A percentile compares a stretch with the other conserved stretches of the same genome.
These are phyloP conservation scores for Lindbergichthys nudifrons DNA, from an alignment of 2,797 vertebrate genomes.

Conservation along the genomic window DNA sequence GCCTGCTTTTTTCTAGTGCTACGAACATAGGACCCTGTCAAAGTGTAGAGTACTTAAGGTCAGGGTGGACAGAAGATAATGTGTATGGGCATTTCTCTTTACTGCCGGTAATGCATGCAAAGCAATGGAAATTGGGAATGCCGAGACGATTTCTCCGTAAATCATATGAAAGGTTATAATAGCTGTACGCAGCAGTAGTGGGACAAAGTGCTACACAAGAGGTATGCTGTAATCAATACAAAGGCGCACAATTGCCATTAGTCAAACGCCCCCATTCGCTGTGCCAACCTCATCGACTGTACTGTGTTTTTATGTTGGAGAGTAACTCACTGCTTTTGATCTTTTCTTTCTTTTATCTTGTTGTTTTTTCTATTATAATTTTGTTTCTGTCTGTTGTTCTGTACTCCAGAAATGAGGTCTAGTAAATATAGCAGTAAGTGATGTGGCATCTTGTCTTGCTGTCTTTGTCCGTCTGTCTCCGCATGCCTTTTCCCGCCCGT, in stretches of 20 bases:
- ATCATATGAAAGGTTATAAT: constrained; percentile 58
- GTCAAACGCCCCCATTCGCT: constrained; percentile 70
- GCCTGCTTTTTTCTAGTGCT: constrained; percentile 36
- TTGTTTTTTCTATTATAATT: constrained; percentile 27
- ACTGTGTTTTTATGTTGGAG: constrained; percentile 79
- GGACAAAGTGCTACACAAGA: constrained; percentile 56
- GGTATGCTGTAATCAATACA: constrained; percentile 64
- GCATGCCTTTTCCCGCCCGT: constrained; percentile 76
- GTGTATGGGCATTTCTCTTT: constrained; percentile 11
- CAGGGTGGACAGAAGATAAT: constrained; percentile 31
- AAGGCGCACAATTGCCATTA: constrained; percentile 63
- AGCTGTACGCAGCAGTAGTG: constrained; percentile 57
- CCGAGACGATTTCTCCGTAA: constrained; percentile 63
- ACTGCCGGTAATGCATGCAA: constrained; percentile 63
- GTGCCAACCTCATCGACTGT: constrained; percentile 75
- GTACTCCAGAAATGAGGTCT: constrained; percentile 82
- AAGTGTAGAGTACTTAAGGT: constrained; percentile 20
- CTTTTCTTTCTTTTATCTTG: constrained; percentile 58
- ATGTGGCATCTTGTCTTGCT: constrained; percentile 83
- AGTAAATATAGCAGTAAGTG: constrained; percentile 85
- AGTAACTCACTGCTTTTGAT: constrained; percentile 78
- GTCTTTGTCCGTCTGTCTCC: constrained; percentile 68
- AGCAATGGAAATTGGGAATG: constrained; percentile 50
- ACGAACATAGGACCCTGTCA: constrained; percentile 1
- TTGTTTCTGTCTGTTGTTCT: constrained; percentile 71